Percentiles rank a stretch among this genome's conserved stretches.
These are phyloP conservation scores for Cetoscarus ocellatus DNA, from an alignment of 2,797 vertebrate genomes.

Conservation along the genomic window DNA sequence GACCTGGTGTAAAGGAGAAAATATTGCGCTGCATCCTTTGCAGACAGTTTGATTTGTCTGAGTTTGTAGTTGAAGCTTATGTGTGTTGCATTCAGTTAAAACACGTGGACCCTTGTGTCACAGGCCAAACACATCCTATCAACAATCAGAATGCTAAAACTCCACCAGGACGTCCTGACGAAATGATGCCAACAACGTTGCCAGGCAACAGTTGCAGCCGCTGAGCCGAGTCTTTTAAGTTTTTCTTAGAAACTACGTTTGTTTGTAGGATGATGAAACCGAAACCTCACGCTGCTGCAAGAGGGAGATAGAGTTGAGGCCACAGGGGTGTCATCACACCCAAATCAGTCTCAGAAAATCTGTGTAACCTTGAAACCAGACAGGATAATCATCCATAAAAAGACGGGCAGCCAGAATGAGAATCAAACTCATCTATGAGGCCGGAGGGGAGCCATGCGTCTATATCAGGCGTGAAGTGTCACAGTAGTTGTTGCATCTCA, in stretches of 20 bases:
- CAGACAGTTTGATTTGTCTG: no score
- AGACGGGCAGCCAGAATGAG: constrained; percentile 7
- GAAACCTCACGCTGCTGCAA: constrained; percentile 3
- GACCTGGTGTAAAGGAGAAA: no score
- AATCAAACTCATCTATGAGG: constrained; percentile 4
- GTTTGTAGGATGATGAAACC: constrained; percentile 33
- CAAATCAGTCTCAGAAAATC: constrained; percentile 17
- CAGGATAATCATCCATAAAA: constrained; percentile 42
- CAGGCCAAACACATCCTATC: not conserved
- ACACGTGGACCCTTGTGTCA: no score
- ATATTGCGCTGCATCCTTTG: no score
- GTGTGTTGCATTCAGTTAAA: no score
- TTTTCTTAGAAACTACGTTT: constrained; percentile 27
- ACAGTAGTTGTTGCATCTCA: not conserved
- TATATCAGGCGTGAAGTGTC: not conserved
- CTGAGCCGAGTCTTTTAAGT: constrained; percentile 5
- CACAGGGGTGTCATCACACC: constrained; percentile 16
- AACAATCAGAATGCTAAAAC: constrained; percentile 13
- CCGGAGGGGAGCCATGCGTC: not conserved
- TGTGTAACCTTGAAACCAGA: constrained; percentile 43
- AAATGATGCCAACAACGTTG: constrained; percentile 22
- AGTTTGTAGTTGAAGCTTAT: no score
- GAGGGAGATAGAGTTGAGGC: constrained; percentile 17
- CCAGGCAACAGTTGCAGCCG: constrained; percentile 41
- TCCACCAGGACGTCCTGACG: not conserved